Conservation (phyloP, 2,888 invertebrate genomes). For the Idaea dimidiata region DNA sequence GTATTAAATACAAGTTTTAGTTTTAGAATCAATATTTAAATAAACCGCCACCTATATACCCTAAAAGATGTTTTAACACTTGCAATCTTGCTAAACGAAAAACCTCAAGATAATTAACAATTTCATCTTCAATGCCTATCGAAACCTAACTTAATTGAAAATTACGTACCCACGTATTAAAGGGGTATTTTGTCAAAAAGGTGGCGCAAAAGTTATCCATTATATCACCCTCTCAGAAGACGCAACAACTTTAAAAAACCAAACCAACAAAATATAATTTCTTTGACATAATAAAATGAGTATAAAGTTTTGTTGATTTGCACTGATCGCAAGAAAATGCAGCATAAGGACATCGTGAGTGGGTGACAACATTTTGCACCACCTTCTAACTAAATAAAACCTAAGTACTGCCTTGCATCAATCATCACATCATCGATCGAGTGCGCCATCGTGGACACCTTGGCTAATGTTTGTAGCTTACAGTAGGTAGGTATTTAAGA, state of each 20-base stretch:
- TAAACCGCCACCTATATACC: conserved; percentile 77
- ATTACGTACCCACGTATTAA: background rate
- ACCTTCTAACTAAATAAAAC: background rate
- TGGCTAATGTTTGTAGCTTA: background rate
- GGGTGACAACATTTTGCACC: background rate
- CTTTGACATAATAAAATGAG: too few species aligned
- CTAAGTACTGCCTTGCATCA: background rate
- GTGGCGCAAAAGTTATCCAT: too few species aligned
- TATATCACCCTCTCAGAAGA: too few species aligned
- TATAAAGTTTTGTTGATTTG: too few species aligned
- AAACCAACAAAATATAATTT: too few species aligned
- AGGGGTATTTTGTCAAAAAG: too few species aligned
- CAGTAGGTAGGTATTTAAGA: too few species aligned
- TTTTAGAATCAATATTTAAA: conserved; percentile 79
- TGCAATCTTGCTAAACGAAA: conserved; percentile 12
- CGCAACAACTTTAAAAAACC: too few species aligned
- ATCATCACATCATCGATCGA: background rate
- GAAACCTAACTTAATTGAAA: background rate
- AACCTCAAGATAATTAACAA: background rate
- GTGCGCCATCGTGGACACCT: background rate
- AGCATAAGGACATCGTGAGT: too few species aligned
- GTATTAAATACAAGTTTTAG: conserved; percentile 82
- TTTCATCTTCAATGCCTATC: background rate
- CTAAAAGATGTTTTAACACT: conserved; percentile 61
- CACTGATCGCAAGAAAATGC: too few species aligned